Evolutionary conservation across 2,888 invertebrate genomes (phyloP).

Genomic region (Disparrhopalites patrizii): DNA sequence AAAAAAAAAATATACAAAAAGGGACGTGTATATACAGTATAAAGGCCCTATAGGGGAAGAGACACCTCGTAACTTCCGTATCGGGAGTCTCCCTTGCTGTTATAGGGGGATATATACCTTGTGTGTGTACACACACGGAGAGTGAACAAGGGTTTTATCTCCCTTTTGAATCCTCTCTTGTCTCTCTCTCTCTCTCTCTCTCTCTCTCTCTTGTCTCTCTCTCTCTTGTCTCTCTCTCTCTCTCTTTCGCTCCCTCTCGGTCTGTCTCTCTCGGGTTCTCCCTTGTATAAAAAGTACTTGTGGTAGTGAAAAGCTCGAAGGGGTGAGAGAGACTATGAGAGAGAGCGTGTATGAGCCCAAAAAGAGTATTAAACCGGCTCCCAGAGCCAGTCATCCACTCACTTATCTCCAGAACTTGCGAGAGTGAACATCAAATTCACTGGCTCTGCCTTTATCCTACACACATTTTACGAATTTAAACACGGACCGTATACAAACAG

Average conservation of each 20-base stretch:
- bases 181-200: too few species aligned
- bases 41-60: too few species aligned
- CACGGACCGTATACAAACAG: too few species aligned
- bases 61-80: slow-evolving; percentile 3
- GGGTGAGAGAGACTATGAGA: neutral
- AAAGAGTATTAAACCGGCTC: slow-evolving; percentile 10
- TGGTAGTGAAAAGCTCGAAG: neutral
- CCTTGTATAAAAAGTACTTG: too few species aligned
- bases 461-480: too few species aligned
- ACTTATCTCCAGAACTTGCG: slow-evolving; percentile 2
- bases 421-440: slow-evolving; percentile 2
- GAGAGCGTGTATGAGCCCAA: too few species aligned
- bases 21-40: too few species aligned
- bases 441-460: neutral
- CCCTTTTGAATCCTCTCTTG: too few species aligned
- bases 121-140: neutral
- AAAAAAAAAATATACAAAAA: too few species aligned
- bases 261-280: neutral
- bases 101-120: neutral
- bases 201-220: too few species aligned
- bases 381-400: neutral
- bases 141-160: too few species aligned
- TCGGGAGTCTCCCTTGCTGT: neutral
- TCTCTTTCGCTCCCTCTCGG: neutral
- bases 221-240: too few species aligned